Conservation (phyloP, 2,113 vertebrate species). For the Nymphicus hollandicus region DNA sequence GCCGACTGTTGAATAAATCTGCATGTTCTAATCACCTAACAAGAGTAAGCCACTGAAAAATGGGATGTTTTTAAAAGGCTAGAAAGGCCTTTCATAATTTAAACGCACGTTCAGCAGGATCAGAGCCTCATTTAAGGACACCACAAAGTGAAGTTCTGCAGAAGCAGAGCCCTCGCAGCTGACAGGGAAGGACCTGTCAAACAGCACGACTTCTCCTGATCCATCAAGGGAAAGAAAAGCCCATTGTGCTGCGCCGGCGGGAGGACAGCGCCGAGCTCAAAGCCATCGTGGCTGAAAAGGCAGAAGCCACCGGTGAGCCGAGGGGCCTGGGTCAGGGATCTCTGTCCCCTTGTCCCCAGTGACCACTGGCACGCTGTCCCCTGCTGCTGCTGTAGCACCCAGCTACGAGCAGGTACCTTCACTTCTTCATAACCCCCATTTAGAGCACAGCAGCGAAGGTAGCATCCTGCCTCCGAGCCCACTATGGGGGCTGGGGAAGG, state of each 20-base stretch:
- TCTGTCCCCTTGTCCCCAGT: neutral
- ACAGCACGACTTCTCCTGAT: neutral
- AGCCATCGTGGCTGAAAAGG: neutral
- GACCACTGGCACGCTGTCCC: neutral
- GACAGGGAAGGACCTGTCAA: neutral
- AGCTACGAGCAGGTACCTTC: neutral
- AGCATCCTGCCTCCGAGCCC: neutral
- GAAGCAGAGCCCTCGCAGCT: neutral
- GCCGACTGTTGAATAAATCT: neutral
- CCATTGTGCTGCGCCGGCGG: neutral
- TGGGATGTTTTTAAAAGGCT: neutral
- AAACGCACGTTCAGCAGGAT: neutral
- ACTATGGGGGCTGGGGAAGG: neutral
- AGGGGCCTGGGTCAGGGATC: neutral
- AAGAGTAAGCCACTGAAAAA: neutral
- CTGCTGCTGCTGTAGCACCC: neutral
- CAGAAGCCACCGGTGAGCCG: fast-evolving
- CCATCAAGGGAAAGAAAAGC: neutral
- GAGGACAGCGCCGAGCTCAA: neutral
- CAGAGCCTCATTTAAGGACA: neutral
- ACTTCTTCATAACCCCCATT: neutral
- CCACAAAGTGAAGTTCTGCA: neutral
- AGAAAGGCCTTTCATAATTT: neutral
- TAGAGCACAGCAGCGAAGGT: neutral
- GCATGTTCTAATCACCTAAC: neutral